Conservation (phyloP, 1,140 invertebrate species). For the Cydia pomonella region DNA sequence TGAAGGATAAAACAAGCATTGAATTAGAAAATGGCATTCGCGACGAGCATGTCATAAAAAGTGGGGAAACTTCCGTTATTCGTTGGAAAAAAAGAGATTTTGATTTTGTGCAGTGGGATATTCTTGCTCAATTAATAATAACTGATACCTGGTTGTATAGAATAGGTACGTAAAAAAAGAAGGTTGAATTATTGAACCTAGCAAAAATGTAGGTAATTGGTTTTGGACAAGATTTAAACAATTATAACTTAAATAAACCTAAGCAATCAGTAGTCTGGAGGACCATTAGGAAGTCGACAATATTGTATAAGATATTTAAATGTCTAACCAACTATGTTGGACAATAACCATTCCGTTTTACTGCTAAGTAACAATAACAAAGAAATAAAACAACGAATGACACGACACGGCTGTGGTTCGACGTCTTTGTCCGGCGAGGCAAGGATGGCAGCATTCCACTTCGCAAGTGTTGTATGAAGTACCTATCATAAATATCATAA, state of each 20-base stretch:
- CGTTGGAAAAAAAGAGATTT: not conserved
- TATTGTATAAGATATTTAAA: constrained; percentile 4
- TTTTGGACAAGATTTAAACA: too few species aligned
- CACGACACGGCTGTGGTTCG: constrained; percentile 25
- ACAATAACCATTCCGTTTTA: constrained; percentile 28
- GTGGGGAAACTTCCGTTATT: not conserved
- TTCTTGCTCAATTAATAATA: not conserved
- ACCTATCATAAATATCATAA: constrained; percentile 21
- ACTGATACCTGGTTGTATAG: too few species aligned
- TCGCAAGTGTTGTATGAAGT: constrained; percentile 13
- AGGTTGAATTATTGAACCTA: not conserved
- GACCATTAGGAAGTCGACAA: not conserved
- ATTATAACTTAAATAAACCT: not conserved
- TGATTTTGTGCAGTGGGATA: not conserved
- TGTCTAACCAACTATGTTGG: constrained; percentile 11
- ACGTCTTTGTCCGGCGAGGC: constrained; percentile 21
- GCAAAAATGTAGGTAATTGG: not conserved
- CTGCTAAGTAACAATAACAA: constrained; percentile 31
- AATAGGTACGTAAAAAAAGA: not conserved
- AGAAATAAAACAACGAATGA: constrained; percentile 31
- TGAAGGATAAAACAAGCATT: not conserved
- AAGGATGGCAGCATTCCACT: constrained; percentile 24
- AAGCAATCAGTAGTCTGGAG: constrained; percentile 7
- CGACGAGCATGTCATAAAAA: not conserved
- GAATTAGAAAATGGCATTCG: not conserved